Evolutionary conservation across 2,888 invertebrate genomes (phyloP), one percentile per base, ranked within the genome.

Genomic region (Axea sp.): DNA sequence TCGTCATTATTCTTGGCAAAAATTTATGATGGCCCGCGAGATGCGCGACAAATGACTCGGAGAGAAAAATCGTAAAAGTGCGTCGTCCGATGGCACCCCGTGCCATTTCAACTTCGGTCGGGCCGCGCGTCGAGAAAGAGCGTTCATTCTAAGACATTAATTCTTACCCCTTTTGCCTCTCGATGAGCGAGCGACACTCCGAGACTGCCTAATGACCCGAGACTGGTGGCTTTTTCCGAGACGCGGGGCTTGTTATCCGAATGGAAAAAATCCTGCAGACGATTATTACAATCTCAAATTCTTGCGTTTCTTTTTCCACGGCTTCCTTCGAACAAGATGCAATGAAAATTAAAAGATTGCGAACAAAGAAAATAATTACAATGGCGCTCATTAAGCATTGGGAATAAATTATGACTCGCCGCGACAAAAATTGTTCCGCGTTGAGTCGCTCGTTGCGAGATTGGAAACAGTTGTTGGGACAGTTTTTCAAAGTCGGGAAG

Each of bases 71-170:
- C 83, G 81, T 84, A 84, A 85, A 85, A 80, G 78, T 74, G 78
- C 68, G 82, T 76, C 78, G 82, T 76, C 78, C 72, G 53, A 73
- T 74, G 71, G 76, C 77, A 72, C 76, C 78, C 37, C 15, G 76
- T 74, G n/a, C n/a, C n/a, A 35, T 65, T 78, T 67, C 59, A 76
- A 76, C 77, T 81, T 75, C 55, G 60, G 77, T 78, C 73, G 68
- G 68, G 67, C 76, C 76, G 76, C 78, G 76, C 75, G 79, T 79
- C 77, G 79, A 43, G 57, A 72, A 51, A 67, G 73, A 83, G 82
- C 84, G 84, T 86, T 86, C 86, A 84, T 87, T 87, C 87, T 86
- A 84, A 87, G 84, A 87, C 87, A 87, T 87, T 87, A 87, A 86
- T 87, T 87, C 86, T 86, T 87, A 84, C 84, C 84, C 86, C 84